Base-by-base conservation (phyloP, 2,888 invertebrate genomes). In the Trichacis sp. region DNA sequence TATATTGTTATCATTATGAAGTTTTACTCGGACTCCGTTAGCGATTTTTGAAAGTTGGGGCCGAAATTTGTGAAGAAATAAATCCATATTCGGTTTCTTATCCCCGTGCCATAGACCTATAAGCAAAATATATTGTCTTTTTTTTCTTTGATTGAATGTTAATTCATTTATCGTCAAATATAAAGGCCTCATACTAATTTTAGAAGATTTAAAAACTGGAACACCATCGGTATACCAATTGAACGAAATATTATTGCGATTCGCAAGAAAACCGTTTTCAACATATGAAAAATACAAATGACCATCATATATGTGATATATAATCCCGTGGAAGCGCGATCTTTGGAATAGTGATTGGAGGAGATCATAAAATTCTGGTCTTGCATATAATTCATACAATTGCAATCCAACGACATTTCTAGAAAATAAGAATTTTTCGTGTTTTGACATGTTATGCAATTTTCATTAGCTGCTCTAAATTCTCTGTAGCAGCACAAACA, bases 291-390 rank as follows among this genome's bases (percentile, higher is more conserved):
- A n/a, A n/a, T n/a, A n/a, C n/a, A n/a, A n/a, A n/a, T n/a, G n/a
- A 1, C 64, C 58, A 4, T 65, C 57, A 42, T 62, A 66, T 1
- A 57, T 54, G 17, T 66, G 57, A 2, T 24, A 48, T 48, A 60
- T 60, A 24, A 43, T 1, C 15, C 40, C 38, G 11, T 48, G 24
- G 42, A 48, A 8, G 43, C 29, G 20, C 14, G 24, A 30, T 50
- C 64, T 59, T 24, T 59, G 36, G 20, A 59, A 64, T 54, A 54
- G 15, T 14, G 6, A 18, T 36, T 55, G 55, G 6, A 59, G 33
- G 8, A 30, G 43, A n/a, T 59, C 29, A 17, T 40, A 45, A 40
- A 62, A 62, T 1, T 19, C 40, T 0, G 2, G 4, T 36, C 55
- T 18, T 14, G 1, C 11, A 33, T 15, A 64, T 54, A 64, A 54